Evolutionary conservation across 1,140 invertebrate species (phyloP).

Genomic region (Eubasilissa regina): DNA sequence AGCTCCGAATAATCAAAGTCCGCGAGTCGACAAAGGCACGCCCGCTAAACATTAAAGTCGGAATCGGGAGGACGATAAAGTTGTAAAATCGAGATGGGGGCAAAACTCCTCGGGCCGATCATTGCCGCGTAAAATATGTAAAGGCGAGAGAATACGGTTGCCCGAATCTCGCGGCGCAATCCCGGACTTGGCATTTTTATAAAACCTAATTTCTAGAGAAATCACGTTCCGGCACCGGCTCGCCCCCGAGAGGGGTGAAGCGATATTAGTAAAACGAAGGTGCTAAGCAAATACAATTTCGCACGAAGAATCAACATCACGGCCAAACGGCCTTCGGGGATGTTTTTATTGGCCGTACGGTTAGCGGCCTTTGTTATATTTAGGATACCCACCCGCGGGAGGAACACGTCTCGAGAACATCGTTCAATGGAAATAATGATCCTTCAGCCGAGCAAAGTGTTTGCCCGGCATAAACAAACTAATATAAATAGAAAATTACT

Average conservation of each 20-base stretch:
- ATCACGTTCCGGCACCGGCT: background rate
- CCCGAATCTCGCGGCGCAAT: background rate
- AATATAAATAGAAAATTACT: background rate
- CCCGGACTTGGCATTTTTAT: background rate
- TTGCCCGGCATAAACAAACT: slow-evolving; percentile 23
- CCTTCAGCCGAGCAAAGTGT: slow-evolving; percentile 17
- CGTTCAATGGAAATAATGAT: slow-evolving; percentile 36
- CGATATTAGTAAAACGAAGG: slow-evolving; percentile 26
- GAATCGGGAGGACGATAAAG: slow-evolving; percentile 2
- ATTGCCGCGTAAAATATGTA: background rate
- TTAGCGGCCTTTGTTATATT: slow-evolving; percentile 34
- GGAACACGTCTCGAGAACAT: slow-evolving; percentile 17
- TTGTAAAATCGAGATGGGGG: slow-evolving; percentile 10
- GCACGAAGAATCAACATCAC: slow-evolving; percentile 30
- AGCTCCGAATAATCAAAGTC: background rate
- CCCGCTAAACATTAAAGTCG: background rate
- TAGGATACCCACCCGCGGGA: background rate
- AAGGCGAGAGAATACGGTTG: background rate
- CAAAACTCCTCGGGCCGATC: background rate
- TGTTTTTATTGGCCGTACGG: slow-evolving; percentile 26
- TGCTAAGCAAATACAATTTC: slow-evolving; percentile 35
- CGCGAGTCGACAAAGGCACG: background rate
- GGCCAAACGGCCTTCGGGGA: slow-evolving; percentile 13
- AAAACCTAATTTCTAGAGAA: slow-evolving; percentile 9
- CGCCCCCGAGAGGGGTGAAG: background rate